Evolutionary conservation across 2,888 invertebrate genomes (phyloP).

Genomic region (Ophion slaviceki): DNA sequence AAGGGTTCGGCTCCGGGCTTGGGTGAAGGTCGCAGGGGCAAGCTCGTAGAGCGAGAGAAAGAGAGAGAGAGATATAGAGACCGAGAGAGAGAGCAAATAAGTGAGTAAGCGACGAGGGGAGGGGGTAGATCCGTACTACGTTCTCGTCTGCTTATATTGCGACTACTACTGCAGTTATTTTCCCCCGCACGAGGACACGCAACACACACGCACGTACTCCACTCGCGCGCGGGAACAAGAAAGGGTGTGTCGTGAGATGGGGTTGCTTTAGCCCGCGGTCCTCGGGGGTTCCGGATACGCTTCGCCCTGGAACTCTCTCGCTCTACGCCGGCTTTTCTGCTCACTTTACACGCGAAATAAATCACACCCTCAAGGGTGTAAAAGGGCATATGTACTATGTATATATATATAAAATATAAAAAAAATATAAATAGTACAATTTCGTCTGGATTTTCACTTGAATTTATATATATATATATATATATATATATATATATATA

Average conservation of each 20-base stretch:
- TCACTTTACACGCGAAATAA: constrained; percentile 26
- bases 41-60: constrained; percentile 14
- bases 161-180: constrained; percentile 39
- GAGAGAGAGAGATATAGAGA: neutral
- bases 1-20: constrained; percentile 63
- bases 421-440: no score
- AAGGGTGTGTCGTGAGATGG: constrained; percentile 64
- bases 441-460: no score
- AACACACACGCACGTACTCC: constrained; percentile 4
- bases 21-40: constrained; percentile 62
- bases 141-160: constrained; percentile 16
- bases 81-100: neutral
- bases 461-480: no score
- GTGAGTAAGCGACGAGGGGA: constrained; percentile 1
- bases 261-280: constrained; percentile 29
- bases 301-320: constrained; percentile 48
- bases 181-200: neutral
- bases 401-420: neutral
- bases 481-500: no score
- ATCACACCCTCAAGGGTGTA: constrained; percentile 39
- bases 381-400: neutral
- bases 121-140: constrained; percentile 22
- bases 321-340: constrained; percentile 30
- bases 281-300: constrained; percentile 53
- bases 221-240: constrained; percentile 55